Evolutionary conservation across 2,888 invertebrate species (phyloP).

Genomic region (Colostygia pectinataria): DNA sequence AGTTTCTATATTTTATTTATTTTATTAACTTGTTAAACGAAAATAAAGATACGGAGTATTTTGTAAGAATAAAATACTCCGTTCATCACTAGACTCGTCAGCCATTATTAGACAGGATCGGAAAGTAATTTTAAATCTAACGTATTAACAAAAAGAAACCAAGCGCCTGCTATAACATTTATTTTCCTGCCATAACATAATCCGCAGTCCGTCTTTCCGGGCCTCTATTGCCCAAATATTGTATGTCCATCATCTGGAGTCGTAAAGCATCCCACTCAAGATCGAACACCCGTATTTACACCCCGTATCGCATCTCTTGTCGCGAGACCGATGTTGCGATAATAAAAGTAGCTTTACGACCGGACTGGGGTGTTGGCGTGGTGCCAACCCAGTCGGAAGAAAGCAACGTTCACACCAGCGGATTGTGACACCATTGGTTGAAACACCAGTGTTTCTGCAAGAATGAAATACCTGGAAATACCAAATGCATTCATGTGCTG

Average conservation of each 20-base stretch:
- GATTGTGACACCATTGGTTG: constrained; percentile 1
- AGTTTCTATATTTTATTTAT: not conserved
- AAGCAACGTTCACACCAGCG: constrained; percentile 23
- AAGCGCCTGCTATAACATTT: not conserved
- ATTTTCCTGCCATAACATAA: too few species aligned
- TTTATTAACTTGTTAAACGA: too few species aligned
- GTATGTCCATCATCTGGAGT: constrained; percentile 4
- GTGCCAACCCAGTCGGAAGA: constrained; percentile 23
- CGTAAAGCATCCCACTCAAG: constrained; percentile 13
- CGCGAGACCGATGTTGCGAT: constrained; percentile 19
- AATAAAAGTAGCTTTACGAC: constrained; percentile 32
- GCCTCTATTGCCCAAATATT: constrained; percentile 1
- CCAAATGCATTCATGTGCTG: too few species aligned
- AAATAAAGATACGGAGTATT: too few species aligned
- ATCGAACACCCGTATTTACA: constrained; percentile 25
- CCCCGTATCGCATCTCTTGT: constrained; percentile 25
- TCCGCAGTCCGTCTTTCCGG: too few species aligned
- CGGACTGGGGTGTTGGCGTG: constrained; percentile 20
- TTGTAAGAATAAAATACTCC: too few species aligned
- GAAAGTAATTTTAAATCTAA: too few species aligned
- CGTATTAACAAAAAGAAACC: not conserved
- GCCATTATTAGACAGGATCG: not conserved
- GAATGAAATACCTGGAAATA: too few species aligned
- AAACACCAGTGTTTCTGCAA: not conserved
- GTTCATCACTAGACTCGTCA: not conserved